Evolutionary conservation across 2,797 vertebrate genomes (phyloP), one percentile per base, ranked within the genome.

Genomic region (Masticophis lateralis): DNA sequence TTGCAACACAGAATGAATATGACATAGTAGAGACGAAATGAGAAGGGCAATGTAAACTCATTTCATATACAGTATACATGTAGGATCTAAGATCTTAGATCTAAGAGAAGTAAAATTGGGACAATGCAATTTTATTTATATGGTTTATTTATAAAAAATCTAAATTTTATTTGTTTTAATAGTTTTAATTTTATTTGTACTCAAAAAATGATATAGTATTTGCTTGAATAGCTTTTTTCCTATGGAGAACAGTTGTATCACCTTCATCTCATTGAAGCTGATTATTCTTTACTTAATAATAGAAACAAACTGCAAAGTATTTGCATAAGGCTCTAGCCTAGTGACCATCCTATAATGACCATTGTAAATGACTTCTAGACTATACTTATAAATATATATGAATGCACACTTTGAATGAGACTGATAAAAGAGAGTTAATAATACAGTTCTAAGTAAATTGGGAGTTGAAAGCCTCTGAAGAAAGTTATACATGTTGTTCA

Each of bases 21-120:
- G 56, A 37, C 55, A 88, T 37, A 37, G 61, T 37, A 20, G 3
- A 90, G 27, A 0, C 66, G 92, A 88, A 95, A 88, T 91, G 83
- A 86, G 1, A 92, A 90, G 86, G 53, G 27, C 20, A 25, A 22
- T 18, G 32, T 27, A 96, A 94, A 91, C 96, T 97, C 96, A 95
- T 95, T 94, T 90, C 94, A 74, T 74, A 74, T 20, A 74, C 16
- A 74, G 16, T 74, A 37, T 37, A 37, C 37, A 74, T 74, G n/a
- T 18, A 37, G 66, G n/a, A 63, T 63, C 27, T 63, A 63, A 61
- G 22, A 63, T 63, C 11, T 63, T 13, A 63, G 87, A 91, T 87
- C 93, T 61, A 86, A 12, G 87, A 92, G 90, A 89, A 91, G 92
- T 51, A 20, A 93, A 94, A 59, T 4, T 47, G 18, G 7, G 59